phyloP scores from a whole-genome alignment of 2,113 vertebrate species.

The Isurus oxyrinchus region DNA sequence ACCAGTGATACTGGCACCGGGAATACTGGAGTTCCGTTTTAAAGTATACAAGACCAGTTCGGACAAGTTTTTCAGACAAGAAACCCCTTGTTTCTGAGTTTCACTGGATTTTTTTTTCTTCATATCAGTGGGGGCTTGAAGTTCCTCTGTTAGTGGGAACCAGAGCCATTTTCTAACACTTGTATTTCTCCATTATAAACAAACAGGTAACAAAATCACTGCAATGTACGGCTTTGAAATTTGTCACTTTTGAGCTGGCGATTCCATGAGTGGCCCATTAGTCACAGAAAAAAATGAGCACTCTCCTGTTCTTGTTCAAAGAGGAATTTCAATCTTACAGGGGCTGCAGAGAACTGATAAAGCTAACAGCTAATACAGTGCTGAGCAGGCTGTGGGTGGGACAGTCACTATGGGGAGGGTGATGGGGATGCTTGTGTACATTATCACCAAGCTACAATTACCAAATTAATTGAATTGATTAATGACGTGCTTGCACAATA shows the following conservation, averaged over 20 bases:
- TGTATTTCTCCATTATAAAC: neutral
- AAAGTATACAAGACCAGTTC: no score
- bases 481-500: neutral
- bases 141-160: neutral
- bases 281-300: neutral
- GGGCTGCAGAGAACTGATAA: neutral
- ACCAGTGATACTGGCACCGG: no score
- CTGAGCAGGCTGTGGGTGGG: neutral
- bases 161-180: neutral
- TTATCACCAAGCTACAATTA: neutral
- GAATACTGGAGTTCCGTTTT: no score
- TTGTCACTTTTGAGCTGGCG: neutral
- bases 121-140: neutral
- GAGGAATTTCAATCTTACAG: neutral
- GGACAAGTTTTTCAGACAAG: no score
- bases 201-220: neutral
- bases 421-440: neutral
- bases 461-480: conserved; percentile 19
- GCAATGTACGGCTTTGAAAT: neutral
- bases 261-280: neutral
- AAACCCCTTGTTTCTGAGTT: no score
- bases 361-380: neutral
- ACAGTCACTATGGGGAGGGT: neutral
- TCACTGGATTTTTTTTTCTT: no score
- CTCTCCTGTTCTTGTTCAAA: neutral